A percentile compares a stretch with the other conserved stretches of the same genome.
phyloP scores from a whole-genome alignment of 2,888 invertebrate genomes.

The Limnephilus auricula region DNA sequence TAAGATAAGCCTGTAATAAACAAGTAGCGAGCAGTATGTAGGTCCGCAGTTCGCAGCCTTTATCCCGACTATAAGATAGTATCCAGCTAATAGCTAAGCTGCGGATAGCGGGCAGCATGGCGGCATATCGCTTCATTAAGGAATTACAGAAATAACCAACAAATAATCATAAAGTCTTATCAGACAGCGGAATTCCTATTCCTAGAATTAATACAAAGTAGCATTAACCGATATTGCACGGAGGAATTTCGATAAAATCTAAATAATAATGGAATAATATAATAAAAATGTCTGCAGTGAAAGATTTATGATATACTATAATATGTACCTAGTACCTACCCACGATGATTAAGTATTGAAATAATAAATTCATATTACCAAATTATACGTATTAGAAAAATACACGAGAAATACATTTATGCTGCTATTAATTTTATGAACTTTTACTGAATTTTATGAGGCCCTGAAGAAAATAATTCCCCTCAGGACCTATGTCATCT shows the following conservation, averaged over 20 bases:
- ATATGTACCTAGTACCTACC: too few species aligned
- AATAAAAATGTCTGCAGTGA: background rate
- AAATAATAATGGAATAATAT: background rate
- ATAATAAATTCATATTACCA: background rate
- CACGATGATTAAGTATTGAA: background rate
- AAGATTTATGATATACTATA: background rate
- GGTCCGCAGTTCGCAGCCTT: background rate
- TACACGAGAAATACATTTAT: background rate
- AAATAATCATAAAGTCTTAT: constrained; percentile 18
- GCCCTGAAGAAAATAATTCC: too few species aligned
- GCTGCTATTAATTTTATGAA: background rate
- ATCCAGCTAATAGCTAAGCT: background rate
- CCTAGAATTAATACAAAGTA: background rate
- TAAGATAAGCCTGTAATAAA: constrained; percentile 35
- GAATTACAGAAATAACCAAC: background rate
- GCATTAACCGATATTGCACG: background rate
- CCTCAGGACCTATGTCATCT: too few species aligned
- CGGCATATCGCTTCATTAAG: constrained; percentile 36
- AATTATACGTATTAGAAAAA: background rate
- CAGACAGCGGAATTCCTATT: constrained; percentile 24
- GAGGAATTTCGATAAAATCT: background rate
- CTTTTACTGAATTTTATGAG: too few species aligned
- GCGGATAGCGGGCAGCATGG: background rate
- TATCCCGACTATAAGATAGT: background rate
- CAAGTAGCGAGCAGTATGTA: background rate